Base-by-base conservation (phyloP, 2,113 vertebrate genomes). In the Tympanuchus pallidicinctus region DNA sequence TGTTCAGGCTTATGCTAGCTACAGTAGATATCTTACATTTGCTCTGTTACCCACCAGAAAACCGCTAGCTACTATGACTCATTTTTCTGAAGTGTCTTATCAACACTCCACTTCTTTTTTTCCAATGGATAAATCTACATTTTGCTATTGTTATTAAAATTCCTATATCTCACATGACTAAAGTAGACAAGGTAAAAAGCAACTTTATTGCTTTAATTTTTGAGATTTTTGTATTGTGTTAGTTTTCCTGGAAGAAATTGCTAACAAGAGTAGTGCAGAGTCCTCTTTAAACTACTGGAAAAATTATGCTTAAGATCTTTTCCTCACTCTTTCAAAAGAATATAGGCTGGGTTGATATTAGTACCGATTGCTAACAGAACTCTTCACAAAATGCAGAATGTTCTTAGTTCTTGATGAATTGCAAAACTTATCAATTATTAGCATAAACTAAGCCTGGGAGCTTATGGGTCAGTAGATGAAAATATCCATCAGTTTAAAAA, bases 351-450 rank as follows among this genome's bases (percentile, higher is more conserved):
- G 38, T 32, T 88, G 45, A 85, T 25, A 63, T 20, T 63, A 77
- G 73, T 85, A 80, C 56, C 88, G 82, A 89, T 89, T 92, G 64
- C 60, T 88, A 93, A 73, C 63, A 96, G 81, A 93, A 80, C 43
- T 70, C 50, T 85, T 88, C 86, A 87, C 17, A 60, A 94, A 89
- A 95, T 74, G 87, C 72, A 85, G 48, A 81, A 91, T 94, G 84
- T 93, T 96, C 74, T 70, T 89, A 74, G 81, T 12, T 89, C 84
- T 64, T 85, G 74, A 85, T 80, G 94, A 92, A 76, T 82, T 93
- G 60, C 38, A 89, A 93, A 90, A 82, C 56, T 92, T 90, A 78
- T 93, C 92, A 93, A 71, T 91, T 82, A 93, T 87, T 85, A 96
- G 60, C 84, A 89, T 91, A 89, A 94, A 91, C 81, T 82, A 95